Percentiles rank a stretch among this genome's conserved stretches.
Evolutionary conservation across 2,888 invertebrate genomes (phyloP).

Genomic region (Aspidapion aeneum): DNA sequence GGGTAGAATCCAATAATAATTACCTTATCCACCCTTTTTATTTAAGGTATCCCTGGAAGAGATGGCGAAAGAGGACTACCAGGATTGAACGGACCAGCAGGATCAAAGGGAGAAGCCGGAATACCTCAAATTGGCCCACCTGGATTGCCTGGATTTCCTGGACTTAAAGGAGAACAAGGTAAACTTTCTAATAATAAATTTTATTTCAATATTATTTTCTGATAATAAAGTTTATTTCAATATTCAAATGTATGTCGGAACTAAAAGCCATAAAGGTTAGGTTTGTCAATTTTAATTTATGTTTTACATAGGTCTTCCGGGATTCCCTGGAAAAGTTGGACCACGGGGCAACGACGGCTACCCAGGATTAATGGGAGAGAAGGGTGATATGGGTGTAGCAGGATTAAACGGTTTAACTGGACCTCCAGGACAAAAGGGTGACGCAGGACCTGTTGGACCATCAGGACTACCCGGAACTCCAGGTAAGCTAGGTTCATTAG

Average conservation of each 20-base stretch:
- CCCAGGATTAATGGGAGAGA: conserved; percentile 60
- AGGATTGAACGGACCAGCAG: conserved; percentile 57
- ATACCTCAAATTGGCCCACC: conserved; percentile 64
- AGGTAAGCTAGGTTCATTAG: conserved; percentile 61
- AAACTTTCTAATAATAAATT: too few relatives aligned
- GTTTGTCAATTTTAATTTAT: too few relatives aligned
- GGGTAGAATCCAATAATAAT: too few relatives aligned
- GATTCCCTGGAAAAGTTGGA: conserved; percentile 72
- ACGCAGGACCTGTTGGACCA: conserved; percentile 68
- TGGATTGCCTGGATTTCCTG: conserved; percentile 59
- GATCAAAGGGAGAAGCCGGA: conserved; percentile 69
- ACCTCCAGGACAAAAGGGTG: conserved; percentile 69
- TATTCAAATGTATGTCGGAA: too few relatives aligned
- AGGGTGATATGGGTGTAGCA: conserved; percentile 60
- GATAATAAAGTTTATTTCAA: too few relatives aligned
- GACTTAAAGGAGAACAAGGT: conserved; percentile 65
- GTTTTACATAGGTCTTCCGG: too few relatives aligned
- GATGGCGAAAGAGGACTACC: conserved; percentile 60
- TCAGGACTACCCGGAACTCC: conserved; percentile 64
- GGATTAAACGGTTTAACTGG: conserved; percentile 60
- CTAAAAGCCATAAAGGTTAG: too few relatives aligned
- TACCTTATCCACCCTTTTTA: too few relatives aligned
- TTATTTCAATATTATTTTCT: too few relatives aligned
- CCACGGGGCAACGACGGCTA: conserved; percentile 63
- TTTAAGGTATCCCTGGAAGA: conserved; percentile 60